Evolutionary conservation across 2,888 invertebrate species (phyloP).

Genomic region (Doris montereyensis): DNA sequence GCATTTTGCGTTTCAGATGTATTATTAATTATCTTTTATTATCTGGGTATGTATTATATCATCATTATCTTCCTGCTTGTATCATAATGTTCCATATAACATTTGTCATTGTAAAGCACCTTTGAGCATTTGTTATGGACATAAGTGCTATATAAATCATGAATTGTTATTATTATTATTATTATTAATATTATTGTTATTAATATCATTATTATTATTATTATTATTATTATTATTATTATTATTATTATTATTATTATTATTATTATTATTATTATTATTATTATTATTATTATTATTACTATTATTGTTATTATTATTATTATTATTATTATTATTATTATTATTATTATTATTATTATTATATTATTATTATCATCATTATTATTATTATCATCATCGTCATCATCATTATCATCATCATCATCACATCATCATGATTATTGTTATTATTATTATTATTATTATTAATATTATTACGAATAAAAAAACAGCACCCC

Average conservation of each 20-base stretch:
- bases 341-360: neutral
- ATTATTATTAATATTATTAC: neutral
- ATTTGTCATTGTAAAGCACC: too few relatives aligned
- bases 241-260: neutral
- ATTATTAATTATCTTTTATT: too few relatives aligned
- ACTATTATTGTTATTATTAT: neutral
- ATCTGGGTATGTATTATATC: too few relatives aligned
- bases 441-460: neutral
- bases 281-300: neutral
- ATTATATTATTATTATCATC: neutral
- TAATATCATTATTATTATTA: neutral
- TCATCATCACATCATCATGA: neutral
- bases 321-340: neutral
- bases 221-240: neutral
- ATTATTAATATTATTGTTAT: too few relatives aligned
- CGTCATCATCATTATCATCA: neutral
- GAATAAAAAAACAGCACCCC: too few relatives aligned
- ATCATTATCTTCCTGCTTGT: too few relatives aligned
- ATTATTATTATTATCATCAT: neutral
- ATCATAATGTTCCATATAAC: too few relatives aligned
- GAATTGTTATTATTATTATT: too few relatives aligned
- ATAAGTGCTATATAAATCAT: too few relatives aligned
- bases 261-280: neutral
- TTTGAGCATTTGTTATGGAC: too few relatives aligned
- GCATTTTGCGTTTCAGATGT: too few relatives aligned